Evolutionary conservation across 2,113 vertebrate species (phyloP).

Genomic region (Engraulis encrasicolus): DNA sequence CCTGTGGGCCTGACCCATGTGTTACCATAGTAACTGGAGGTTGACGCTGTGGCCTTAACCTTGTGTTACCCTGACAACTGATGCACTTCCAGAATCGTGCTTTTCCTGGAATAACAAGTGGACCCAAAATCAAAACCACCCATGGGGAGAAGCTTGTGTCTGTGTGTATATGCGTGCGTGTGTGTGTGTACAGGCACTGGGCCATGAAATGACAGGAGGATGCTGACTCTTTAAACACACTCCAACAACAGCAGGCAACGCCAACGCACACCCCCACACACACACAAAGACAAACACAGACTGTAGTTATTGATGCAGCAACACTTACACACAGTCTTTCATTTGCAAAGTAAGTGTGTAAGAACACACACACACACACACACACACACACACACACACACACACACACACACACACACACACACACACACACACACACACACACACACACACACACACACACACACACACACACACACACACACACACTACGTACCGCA

Average conservation of each 20-base stretch:
- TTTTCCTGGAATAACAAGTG: conserved; percentile 52
- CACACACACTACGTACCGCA: too few species aligned
- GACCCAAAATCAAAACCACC: conserved; percentile 44
- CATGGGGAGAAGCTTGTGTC: conserved; percentile 47
- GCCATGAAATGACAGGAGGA: conserved; percentile 67
- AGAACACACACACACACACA: background rate
- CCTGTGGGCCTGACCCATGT: conserved; percentile 36
- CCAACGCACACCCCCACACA: conserved; percentile 48
- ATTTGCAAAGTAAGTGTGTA: background rate
- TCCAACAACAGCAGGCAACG: conserved; percentile 36
- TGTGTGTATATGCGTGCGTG: conserved; percentile 61
- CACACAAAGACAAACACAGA: conserved; percentile 34
- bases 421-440: background rate
- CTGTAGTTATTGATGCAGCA: too few species aligned
- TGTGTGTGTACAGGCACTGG: conserved; percentile 60
- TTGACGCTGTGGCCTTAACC: conserved; percentile 44
- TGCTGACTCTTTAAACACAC: conserved; percentile 54
- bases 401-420: background rate
- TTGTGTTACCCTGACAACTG: conserved; percentile 23
- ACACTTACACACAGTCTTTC: too few species aligned
- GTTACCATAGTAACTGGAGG: conserved; percentile 25
- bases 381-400: background rate
- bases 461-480: background rate
- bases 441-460: background rate
- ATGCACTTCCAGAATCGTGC: conserved; percentile 48